These are phyloP conservation scores for Drosophila histrio DNA, from an alignment of 2,888 invertebrate genomes.

Conservation along the genomic window DNA sequence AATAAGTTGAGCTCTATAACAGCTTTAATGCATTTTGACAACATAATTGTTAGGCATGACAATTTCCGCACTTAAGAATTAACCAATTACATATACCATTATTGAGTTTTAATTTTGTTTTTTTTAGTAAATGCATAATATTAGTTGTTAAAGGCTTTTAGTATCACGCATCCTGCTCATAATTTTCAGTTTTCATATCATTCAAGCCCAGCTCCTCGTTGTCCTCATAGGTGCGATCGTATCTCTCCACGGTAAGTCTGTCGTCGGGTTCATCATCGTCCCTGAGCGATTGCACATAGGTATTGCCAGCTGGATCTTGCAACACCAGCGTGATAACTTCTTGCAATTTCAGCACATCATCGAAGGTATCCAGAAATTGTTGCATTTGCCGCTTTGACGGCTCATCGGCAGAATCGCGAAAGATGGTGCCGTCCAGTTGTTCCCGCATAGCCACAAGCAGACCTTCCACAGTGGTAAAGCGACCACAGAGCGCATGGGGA, in stretches of 20 bases:
- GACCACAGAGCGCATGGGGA: constrained; percentile 93
- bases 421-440: constrained; percentile 89
- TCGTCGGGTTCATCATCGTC: constrained; percentile 89
- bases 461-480: constrained; percentile 98
- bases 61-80: not conserved
- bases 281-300: constrained; percentile 93
- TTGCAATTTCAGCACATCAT: constrained; percentile 88
- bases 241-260: constrained; percentile 90
- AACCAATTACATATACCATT: not conserved
- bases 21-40: too few relatives aligned
- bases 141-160: not conserved
- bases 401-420: constrained; percentile 89
- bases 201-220: constrained; percentile 98
- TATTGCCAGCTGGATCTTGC: constrained; percentile 99
- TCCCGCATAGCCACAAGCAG: constrained; percentile 91
- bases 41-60: too few relatives aligned
- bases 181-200: constrained; percentile 97
- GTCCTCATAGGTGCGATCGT: constrained; percentile 94
- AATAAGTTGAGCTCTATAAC: too few relatives aligned
- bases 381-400: constrained; percentile 86
- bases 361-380: constrained; percentile 88
- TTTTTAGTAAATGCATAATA: constrained; percentile 52
- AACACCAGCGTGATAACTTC: constrained; percentile 90
- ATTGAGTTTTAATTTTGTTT: constrained; percentile 3
- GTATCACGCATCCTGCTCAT: constrained; percentile 82